phyloP scores from a whole-genome alignment of 2,797 vertebrate species.

The Hypotaenidia philippensis region DNA sequence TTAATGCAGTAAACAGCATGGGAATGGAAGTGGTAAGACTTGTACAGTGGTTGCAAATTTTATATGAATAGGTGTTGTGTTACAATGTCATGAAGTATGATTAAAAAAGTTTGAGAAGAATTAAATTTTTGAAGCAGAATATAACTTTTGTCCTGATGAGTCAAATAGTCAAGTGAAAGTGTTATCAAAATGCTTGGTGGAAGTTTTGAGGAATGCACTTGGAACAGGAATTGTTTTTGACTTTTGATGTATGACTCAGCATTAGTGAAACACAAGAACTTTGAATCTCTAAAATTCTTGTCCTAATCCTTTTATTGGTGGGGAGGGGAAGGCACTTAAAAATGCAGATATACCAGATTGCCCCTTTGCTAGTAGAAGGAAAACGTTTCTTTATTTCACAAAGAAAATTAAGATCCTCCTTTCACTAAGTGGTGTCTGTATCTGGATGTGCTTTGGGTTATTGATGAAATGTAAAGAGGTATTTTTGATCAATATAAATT shows the following conservation, averaged over 20 bases:
- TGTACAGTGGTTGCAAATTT: not conserved
- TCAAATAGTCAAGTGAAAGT: not conserved
- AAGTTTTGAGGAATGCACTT: not conserved
- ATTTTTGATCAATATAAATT: not conserved
- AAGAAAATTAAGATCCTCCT: not conserved
- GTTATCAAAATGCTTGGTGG: not conserved
- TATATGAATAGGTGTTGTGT: not conserved
- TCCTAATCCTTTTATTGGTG: not conserved
- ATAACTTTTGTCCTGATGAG: not conserved
- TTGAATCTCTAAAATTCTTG: not conserved
- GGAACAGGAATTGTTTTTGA: not conserved
- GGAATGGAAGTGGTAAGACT: not conserved
- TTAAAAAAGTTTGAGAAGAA: not conserved
- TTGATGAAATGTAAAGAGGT: not conserved
- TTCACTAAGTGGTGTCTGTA: not conserved
- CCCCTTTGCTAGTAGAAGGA: not conserved
- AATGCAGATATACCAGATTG: not conserved
- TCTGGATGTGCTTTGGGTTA: not conserved
- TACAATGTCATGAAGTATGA: not conserved
- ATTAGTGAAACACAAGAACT: not conserved
- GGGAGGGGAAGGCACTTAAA: not conserved
- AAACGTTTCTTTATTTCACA: not conserved
- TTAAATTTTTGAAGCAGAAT: not conserved
- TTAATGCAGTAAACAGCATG: not conserved
- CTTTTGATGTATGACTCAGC: not conserved